phyloP scores from a whole-genome alignment of 2,113 vertebrate genomes.

The Phylloscopus trochilus region DNA sequence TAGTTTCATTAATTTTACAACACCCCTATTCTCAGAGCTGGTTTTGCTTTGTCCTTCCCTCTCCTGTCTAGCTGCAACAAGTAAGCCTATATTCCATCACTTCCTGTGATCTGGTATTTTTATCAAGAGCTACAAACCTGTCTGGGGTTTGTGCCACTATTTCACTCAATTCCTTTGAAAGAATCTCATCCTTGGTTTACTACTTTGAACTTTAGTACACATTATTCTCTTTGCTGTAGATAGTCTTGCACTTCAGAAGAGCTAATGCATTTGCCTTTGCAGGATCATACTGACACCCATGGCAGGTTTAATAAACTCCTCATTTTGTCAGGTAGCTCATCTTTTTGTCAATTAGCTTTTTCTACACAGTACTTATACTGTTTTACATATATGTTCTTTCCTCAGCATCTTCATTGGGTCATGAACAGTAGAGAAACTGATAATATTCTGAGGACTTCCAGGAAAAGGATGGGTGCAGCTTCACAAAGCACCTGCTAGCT shows the following conservation, averaged over 20 bases:
- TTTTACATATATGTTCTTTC: neutral
- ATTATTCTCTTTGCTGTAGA: neutral
- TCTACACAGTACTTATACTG: neutral
- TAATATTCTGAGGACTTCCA: neutral
- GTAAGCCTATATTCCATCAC: neutral
- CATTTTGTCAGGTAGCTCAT: neutral
- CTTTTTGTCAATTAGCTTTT: neutral
- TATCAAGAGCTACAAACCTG: neutral
- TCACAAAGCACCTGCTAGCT: neutral
- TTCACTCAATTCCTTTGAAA: neutral
- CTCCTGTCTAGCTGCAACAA: neutral
- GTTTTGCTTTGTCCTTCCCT: neutral
- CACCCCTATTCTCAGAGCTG: neutral
- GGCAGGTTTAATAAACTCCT: neutral
- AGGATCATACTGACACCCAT: neutral
- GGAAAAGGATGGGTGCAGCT: neutral
- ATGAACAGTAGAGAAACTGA: neutral
- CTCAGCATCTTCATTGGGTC: neutral
- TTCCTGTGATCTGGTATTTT: neutral
- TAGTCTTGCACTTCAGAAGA: neutral
- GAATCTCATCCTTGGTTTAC: neutral
- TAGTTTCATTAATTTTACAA: neutral
- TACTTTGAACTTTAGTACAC: neutral
- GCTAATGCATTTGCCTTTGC: neutral
- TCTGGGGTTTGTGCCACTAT: neutral